phyloP scores from a whole-genome alignment of 2,797 vertebrate genomes.

The Premnoplex brunnescens region DNA sequence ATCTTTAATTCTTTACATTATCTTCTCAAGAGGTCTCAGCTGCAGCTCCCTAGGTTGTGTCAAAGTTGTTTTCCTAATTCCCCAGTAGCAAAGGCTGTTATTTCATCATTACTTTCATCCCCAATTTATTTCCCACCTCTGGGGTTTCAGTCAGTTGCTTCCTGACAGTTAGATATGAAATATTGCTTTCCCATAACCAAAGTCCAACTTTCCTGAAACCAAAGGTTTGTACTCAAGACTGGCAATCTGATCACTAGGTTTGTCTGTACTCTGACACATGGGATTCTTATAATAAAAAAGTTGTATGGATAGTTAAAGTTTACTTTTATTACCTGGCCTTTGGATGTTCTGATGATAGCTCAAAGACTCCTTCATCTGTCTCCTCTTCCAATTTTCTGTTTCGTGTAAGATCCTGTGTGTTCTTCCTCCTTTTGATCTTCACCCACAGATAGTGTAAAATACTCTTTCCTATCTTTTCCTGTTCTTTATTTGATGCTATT shows the following conservation, averaged over 20 bases:
- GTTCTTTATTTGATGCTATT: not conserved
- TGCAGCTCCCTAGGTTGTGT: not conserved
- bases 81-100: not conserved
- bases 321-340: not conserved
- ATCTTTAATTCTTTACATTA: not conserved
- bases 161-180: not conserved
- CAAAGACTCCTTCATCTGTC: not conserved
- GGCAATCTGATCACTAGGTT: not conserved
- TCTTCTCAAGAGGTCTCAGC: not conserved
- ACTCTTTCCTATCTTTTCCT: not conserved
- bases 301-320: not conserved
- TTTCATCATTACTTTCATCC: not conserved
- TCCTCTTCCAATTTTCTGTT: not conserved
- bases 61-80: not conserved
- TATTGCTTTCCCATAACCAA: not conserved
- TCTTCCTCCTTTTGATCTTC: slow-evolving; percentile 12
- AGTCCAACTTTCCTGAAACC: not conserved
- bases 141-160: not conserved
- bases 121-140: not conserved
- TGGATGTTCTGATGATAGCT: not conserved
- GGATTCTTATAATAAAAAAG: not conserved
- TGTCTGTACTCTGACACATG: not conserved
- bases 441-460: not conserved
- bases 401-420: not conserved
- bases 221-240: not conserved